These are phyloP conservation scores for Pentamera pediparva DNA, from an alignment of 53 echinoderm and acorn worm species.

Conservation along the genomic window DNA sequence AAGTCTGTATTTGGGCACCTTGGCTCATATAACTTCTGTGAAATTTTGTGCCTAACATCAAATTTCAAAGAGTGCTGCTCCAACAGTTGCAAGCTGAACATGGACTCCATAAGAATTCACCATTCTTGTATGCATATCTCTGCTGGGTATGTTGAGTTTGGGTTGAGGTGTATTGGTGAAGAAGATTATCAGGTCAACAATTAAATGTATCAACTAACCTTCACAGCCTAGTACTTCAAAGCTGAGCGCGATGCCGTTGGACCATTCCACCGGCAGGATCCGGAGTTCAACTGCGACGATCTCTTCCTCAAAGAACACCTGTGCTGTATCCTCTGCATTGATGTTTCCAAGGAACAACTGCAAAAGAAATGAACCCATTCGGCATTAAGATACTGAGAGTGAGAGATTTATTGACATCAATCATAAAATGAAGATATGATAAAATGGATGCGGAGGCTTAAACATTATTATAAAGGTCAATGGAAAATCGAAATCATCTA, in stretches of 20 bases:
- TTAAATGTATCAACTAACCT: not conserved
- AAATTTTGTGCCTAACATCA: too few relatives aligned
- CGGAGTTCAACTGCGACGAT: slow-evolving; percentile 10
- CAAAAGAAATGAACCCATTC: not conserved
- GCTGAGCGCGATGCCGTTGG: not conserved
- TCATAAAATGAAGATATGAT: too few relatives aligned
- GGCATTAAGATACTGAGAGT: too few relatives aligned
- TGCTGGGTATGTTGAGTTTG: not conserved
- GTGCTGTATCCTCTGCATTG: not conserved
- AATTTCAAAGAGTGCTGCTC: too few relatives aligned
- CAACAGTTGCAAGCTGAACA: too few relatives aligned
- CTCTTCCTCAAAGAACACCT: slow-evolving; percentile 8
- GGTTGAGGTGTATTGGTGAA: not conserved
- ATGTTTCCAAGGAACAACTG: slow-evolving; percentile 12
- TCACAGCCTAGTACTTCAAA: slow-evolving; percentile 25
- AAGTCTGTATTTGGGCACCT: not conserved
- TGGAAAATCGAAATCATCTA: too few relatives aligned
- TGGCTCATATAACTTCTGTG: too few relatives aligned
- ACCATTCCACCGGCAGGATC: slow-evolving; percentile 13
- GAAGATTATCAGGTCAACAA: not conserved
- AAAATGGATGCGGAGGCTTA: too few relatives aligned
- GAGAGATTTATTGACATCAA: too few relatives aligned
- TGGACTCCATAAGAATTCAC: too few relatives aligned
- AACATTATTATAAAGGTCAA: too few relatives aligned
- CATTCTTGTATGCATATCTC: too few relatives aligned